Conservation (phyloP, 92 coral and sea anemone species). For the Pocillopora grandis region DNA sequence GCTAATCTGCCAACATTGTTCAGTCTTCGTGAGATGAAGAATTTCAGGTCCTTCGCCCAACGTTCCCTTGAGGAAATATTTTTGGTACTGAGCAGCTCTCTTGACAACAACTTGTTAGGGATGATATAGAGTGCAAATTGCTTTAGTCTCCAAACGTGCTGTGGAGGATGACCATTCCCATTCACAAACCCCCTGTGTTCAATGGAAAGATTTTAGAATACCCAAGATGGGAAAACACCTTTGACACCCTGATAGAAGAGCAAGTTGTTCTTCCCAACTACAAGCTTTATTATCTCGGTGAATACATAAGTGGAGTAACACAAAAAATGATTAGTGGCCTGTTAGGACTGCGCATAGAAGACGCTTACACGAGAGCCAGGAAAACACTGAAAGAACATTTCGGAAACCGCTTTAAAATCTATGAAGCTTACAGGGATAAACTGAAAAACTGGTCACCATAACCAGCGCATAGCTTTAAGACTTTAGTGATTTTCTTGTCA, state of each 20-base stretch:
- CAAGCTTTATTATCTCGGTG: slow-evolving; percentile 65
- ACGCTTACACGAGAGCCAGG: slow-evolving; percentile 68
- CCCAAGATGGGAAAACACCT: slow-evolving; percentile 64
- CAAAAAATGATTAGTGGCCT: slow-evolving; percentile 42
- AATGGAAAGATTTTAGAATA: slow-evolving; percentile 55
- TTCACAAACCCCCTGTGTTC: slow-evolving; percentile 45
- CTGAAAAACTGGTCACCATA: slow-evolving; percentile 53
- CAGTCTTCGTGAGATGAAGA: too few relatives aligned
- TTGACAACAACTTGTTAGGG: too few relatives aligned
- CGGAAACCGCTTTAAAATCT: slow-evolving; percentile 65
- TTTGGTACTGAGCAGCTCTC: too few relatives aligned
- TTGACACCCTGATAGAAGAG: slow-evolving; percentile 61
- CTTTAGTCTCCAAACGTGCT: background rate
- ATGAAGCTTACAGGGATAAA: slow-evolving; percentile 58
- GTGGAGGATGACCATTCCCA: slow-evolving; percentile 44
- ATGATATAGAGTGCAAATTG: too few relatives aligned
- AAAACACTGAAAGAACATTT: slow-evolving; percentile 64
- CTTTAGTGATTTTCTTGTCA: slow-evolving; percentile 62
- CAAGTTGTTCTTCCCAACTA: slow-evolving; percentile 52
- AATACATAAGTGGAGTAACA: slow-evolving; percentile 45
- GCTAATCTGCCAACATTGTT: too few relatives aligned
- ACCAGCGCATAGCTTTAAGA: slow-evolving; percentile 56
- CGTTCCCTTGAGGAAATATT: too few relatives aligned
- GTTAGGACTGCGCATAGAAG: slow-evolving; percentile 62
- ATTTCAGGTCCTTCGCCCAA: too few relatives aligned